Evolutionary conservation across 1,140 invertebrate species (phyloP).

Genomic region (Chlorops oryzae): DNA sequence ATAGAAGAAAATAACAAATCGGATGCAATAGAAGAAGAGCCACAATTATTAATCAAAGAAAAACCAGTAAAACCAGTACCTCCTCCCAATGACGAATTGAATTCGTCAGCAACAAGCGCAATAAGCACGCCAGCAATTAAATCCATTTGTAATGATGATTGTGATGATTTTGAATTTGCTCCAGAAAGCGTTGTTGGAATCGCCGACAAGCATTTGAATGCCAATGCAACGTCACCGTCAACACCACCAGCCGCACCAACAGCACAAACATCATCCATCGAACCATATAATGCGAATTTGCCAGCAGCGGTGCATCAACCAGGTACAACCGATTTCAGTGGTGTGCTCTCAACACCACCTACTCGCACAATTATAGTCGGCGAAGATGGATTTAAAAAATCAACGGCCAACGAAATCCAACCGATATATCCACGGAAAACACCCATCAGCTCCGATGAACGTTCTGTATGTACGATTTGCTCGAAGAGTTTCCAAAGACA

Average conservation of each 20-base stretch:
- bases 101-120: too few species aligned
- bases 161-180: too few species aligned
- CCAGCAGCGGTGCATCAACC: slow-evolving; percentile 39
- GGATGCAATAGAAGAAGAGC: too few species aligned
- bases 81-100: too few species aligned
- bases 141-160: too few species aligned
- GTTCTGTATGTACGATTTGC: slow-evolving; percentile 81
- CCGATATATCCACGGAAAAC: slow-evolving; percentile 18
- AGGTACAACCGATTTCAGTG: slow-evolving; percentile 38
- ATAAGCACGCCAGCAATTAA: background rate
- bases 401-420: slow-evolving; percentile 21
- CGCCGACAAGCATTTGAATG: background rate
- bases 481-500: slow-evolving; percentile 86
- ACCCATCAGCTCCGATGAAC: slow-evolving; percentile 60
- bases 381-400: slow-evolving; percentile 42
- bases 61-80: too few species aligned
- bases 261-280: background rate
- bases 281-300: slow-evolving; percentile 35
- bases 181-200: too few species aligned
- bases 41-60: too few species aligned
- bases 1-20: too few species aligned
- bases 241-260: background rate
- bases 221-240: slow-evolving; percentile 3
- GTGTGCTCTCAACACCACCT: slow-evolving; percentile 21
- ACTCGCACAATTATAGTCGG: slow-evolving; percentile 36